A percentile compares a stretch with the other conserved stretches of the same genome.
Conservation (phyloP, 2,113 vertebrate genomes). For the Bubo scandiacus region DNA sequence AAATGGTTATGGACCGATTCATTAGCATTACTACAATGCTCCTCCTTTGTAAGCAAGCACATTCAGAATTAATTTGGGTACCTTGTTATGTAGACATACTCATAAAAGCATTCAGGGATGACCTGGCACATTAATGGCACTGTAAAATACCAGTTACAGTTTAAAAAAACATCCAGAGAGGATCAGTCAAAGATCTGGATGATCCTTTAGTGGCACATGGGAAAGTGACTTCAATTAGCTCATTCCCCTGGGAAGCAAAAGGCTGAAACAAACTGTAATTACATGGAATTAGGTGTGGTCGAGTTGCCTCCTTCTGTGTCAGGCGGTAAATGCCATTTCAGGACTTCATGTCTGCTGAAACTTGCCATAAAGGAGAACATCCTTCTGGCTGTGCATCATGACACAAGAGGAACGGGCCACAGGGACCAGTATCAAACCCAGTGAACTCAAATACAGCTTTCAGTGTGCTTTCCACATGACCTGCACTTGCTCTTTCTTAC, state of each 20-base stretch:
- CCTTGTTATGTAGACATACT: neutral
- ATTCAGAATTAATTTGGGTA: neutral
- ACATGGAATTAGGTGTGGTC: neutral
- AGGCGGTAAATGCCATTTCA: neutral
- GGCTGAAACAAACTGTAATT: neutral
- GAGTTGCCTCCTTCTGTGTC: neutral
- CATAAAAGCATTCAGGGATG: neutral
- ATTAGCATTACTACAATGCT: accelerated
- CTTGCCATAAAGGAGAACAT: neutral
- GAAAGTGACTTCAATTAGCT: neutral
- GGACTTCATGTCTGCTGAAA: neutral
- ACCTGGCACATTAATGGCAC: neutral
- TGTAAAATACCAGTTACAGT: neutral
- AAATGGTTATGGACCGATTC: accelerated
- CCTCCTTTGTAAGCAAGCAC: neutral
- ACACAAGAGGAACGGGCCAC: accelerated
- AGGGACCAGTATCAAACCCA: neutral
- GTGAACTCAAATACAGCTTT: neutral
- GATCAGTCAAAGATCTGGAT: neutral
- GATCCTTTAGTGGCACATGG: neutral
- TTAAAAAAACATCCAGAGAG: neutral
- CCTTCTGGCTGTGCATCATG: neutral
- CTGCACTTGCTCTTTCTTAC: neutral
- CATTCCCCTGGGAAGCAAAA: neutral
- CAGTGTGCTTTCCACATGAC: neutral